Evolutionary conservation across 2,888 invertebrate species (phyloP).

Genomic region (Tortricodes alternella): DNA sequence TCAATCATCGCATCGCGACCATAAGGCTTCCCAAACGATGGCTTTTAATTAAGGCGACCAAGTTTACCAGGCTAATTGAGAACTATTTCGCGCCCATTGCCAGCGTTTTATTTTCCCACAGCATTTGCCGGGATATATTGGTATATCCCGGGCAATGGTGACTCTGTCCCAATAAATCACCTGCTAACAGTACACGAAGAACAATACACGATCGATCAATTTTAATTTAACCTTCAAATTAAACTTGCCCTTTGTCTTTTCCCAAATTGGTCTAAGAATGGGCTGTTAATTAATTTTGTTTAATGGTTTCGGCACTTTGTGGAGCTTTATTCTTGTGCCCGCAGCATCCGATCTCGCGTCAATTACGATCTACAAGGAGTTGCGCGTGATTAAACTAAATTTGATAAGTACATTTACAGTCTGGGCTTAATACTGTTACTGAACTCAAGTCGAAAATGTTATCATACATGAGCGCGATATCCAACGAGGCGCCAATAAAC

Average conservation of each 20-base stretch:
- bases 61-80: constrained; percentile 47
- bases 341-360: constrained; percentile 1
- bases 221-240: constrained; percentile 16
- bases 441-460: no score
- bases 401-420: no score
- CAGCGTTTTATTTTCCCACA: constrained; percentile 10
- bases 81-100: constrained; percentile 44
- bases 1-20: constrained; percentile 32
- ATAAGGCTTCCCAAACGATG: constrained; percentile 43
- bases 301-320: constrained; percentile 9
- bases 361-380: not conserved
- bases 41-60: constrained; percentile 47
- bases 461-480: no score
- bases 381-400: not conserved
- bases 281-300: constrained; percentile 29
- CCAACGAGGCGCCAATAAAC: no score
- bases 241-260: constrained; percentile 7
- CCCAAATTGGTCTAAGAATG: constrained; percentile 6
- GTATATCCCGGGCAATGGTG: not conserved
- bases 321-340: not conserved
- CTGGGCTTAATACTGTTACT: no score
- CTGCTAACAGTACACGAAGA: not conserved
- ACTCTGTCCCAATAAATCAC: constrained; percentile 1
- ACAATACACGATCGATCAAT: constrained; percentile 9
- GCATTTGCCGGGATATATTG: constrained; percentile 2